Conservation (phyloP, 2,113 vertebrate species). For the Poeciliopsis prolifica region DNA sequence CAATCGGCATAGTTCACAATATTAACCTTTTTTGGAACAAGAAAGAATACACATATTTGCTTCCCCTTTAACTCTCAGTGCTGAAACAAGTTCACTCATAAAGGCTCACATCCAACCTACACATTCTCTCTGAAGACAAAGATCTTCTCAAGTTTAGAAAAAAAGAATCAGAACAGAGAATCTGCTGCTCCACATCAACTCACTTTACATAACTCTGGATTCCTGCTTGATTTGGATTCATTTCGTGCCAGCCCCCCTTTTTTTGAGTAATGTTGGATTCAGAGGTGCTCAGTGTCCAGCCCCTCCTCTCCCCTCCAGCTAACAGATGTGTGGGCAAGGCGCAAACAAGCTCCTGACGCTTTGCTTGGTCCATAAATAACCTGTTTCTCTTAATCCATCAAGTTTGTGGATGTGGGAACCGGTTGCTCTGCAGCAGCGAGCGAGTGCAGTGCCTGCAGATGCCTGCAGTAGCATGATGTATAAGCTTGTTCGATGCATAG, state of each 20-base stretch:
- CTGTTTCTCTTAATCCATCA: constrained; percentile 77
- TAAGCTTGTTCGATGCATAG: constrained; percentile 67
- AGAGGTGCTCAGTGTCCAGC: constrained; percentile 54
- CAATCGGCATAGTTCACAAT: constrained; percentile 4
- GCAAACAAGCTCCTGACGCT: constrained; percentile 60
- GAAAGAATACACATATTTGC: constrained; percentile 31
- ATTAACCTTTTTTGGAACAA: constrained; percentile 16
- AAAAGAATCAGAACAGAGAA: constrained; percentile 16
- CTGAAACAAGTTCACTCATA: constrained; percentile 44
- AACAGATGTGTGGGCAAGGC: constrained; percentile 69
- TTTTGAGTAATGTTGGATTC: constrained; percentile 42
- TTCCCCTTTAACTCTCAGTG: constrained; percentile 44
- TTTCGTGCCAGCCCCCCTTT: constrained; percentile 49
- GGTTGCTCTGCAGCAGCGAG: constrained; percentile 51
- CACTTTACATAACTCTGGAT: constrained; percentile 51
- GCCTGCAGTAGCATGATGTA: constrained; percentile 70
- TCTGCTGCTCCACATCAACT: constrained; percentile 38
- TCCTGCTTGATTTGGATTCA: constrained; percentile 51
- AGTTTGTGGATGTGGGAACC: constrained; percentile 60
- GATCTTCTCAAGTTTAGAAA: constrained; percentile 30
- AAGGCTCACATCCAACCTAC: constrained; percentile 50
- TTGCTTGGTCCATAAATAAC: constrained; percentile 72
- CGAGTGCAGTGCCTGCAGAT: constrained; percentile 50
- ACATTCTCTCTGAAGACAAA: constrained; percentile 42
- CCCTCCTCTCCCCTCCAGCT: constrained; percentile 50